phyloP scores from a whole-genome alignment of 2,888 invertebrate genomes.

The Scaptomyza flava region DNA sequence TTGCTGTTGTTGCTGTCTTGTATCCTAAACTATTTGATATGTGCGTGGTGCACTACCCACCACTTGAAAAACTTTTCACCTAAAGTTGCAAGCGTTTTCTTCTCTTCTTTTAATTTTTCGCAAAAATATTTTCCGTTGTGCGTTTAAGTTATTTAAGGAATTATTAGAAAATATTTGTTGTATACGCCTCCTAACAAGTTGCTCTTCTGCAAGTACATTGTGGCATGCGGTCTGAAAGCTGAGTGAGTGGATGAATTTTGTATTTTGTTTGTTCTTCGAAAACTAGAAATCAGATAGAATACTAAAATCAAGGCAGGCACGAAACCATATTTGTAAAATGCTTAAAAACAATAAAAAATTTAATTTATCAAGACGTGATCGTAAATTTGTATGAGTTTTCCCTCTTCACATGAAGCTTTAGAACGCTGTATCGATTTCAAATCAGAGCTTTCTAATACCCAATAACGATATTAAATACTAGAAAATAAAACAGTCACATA shows the following conservation, averaged over 20 bases:
- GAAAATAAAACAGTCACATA: not conserved
- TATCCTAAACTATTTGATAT: slow-evolving; percentile 50
- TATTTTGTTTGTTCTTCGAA: not conserved
- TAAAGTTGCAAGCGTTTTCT: slow-evolving; percentile 32
- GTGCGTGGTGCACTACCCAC: slow-evolving; percentile 30
- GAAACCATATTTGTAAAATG: not conserved
- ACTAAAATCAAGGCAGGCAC: not conserved
- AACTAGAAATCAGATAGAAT: slow-evolving; percentile 1
- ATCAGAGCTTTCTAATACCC: no score
- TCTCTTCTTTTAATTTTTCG: slow-evolving; percentile 22
- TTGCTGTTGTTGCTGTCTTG: slow-evolving; percentile 11
- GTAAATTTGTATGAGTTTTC: not conserved
- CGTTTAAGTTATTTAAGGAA: slow-evolving; percentile 67
- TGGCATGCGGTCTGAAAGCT: slow-evolving; percentile 1
- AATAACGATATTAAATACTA: not conserved
- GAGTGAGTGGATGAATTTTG: not conserved
- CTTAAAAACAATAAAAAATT: not conserved
- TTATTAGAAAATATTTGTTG: slow-evolving; percentile 57
- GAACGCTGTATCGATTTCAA: not conserved
- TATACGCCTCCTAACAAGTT: slow-evolving; percentile 3
- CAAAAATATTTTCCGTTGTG: slow-evolving; percentile 61
- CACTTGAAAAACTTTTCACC: slow-evolving; percentile 69
- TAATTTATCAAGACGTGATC: not conserved
- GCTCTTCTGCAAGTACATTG: not conserved
- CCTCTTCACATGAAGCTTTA: not conserved